Conservation (phyloP, 1,140 invertebrate genomes). For the Lordiphosa clarofinis region DNA sequence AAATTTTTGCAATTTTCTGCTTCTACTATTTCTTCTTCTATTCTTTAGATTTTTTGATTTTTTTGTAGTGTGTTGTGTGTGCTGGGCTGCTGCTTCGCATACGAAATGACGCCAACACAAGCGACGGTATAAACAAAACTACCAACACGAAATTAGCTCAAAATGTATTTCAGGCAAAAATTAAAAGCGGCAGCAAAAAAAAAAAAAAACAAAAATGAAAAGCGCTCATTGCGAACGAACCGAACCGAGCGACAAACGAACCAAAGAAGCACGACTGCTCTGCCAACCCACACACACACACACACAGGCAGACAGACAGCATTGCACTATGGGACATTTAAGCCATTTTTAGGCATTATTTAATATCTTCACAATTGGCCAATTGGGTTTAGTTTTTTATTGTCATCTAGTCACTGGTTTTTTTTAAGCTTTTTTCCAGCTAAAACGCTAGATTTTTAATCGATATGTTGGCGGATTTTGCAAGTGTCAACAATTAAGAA, state of each 20-base stretch:
- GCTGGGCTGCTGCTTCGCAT: constrained; percentile 51
- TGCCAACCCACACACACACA: background rate
- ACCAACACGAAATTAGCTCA: constrained; percentile 66
- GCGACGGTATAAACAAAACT: constrained; percentile 68
- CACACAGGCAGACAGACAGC: constrained; percentile 6
- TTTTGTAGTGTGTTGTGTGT: constrained; percentile 24
- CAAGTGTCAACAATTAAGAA: too few relatives aligned
- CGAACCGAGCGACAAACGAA: constrained; percentile 8
- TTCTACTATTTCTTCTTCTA: background rate
- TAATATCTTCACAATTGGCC: too few relatives aligned
- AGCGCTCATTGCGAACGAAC: constrained; percentile 43
- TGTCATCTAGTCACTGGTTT: too few relatives aligned
- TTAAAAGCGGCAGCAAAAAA: constrained; percentile 33
- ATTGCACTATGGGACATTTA: background rate
- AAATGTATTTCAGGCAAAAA: constrained; percentile 67
- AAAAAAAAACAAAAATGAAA: constrained; percentile 36
- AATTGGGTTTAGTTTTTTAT: too few relatives aligned
- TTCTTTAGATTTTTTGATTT: background rate
- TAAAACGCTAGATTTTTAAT: too few relatives aligned
- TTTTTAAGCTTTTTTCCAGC: too few relatives aligned
- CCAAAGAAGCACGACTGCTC: constrained; percentile 7
- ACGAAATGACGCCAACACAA: constrained; percentile 66
- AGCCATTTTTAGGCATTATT: too few relatives aligned
- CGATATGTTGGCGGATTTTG: too few relatives aligned
- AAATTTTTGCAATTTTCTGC: too few relatives aligned